phyloP scores from a whole-genome alignment of 2,888 invertebrate genomes.

The Drosophila lacicola region DNA sequence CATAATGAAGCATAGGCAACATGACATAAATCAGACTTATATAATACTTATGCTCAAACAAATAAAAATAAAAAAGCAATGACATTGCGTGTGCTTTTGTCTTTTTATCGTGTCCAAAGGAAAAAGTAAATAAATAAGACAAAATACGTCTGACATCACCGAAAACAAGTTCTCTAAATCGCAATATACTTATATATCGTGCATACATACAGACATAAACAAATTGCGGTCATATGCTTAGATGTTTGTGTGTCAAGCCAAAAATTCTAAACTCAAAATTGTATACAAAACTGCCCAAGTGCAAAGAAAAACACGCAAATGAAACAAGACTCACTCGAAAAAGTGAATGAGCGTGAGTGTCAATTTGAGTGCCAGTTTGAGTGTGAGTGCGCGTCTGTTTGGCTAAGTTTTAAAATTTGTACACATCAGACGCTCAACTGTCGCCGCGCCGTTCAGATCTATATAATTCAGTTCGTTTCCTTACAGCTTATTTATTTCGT shows the following conservation, averaged over 20 bases:
- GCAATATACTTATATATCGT: constrained; percentile 14
- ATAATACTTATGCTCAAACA: constrained; percentile 30
- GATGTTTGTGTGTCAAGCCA: constrained; percentile 58
- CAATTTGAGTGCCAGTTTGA: background rate
- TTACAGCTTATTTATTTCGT: background rate
- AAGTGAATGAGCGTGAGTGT: constrained; percentile 11
- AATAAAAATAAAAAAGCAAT: constrained; percentile 15
- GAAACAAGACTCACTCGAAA: constrained; percentile 45
- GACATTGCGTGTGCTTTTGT: constrained; percentile 9
- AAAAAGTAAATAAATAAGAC: constrained; percentile 43
- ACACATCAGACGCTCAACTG: constrained; percentile 44
- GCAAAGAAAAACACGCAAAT: constrained; percentile 35
- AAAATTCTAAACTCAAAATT: constrained; percentile 42
- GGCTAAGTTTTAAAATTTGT: constrained; percentile 20
- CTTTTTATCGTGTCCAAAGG: constrained; percentile 7
- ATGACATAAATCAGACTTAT: constrained; percentile 36
- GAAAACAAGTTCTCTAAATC: constrained; percentile 54
- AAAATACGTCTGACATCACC: constrained; percentile 70
- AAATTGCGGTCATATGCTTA: constrained; percentile 32
- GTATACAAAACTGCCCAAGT: constrained; percentile 28
- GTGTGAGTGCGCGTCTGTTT: constrained; percentile 13
- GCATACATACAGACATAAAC: constrained; percentile 12
- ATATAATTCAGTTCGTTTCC: background rate
- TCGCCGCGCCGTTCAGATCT: constrained; percentile 55
- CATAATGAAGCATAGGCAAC: constrained; percentile 13